Conservation (phyloP, 2,113 vertebrate genomes). For the Oryzias woworae region DNA sequence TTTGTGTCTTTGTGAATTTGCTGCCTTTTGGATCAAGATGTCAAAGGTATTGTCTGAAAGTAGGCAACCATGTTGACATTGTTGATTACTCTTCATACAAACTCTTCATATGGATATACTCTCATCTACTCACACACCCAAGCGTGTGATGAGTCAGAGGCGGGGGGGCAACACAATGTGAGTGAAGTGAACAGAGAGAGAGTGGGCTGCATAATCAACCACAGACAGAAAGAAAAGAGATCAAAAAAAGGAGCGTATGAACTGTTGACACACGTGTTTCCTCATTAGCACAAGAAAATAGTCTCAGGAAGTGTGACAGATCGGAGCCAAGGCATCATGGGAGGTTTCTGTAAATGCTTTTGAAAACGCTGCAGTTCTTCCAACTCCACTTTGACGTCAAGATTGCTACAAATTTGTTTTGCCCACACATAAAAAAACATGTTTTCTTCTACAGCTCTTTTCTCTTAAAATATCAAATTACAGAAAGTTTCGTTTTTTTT, state of each 20-base stretch:
- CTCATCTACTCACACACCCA: slow-evolving; percentile 13
- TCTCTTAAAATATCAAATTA: too few relatives aligned
- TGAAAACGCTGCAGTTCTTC: slow-evolving; percentile 5
- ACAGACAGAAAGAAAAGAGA: slow-evolving; percentile 12
- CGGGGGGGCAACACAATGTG: slow-evolving; percentile 42
- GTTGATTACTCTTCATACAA: slow-evolving; percentile 14
- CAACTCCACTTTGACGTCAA: too few relatives aligned
- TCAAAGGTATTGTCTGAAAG: slow-evolving; percentile 25
- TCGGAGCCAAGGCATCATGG: background rate
- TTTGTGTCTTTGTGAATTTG: background rate
- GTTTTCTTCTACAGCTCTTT: too few relatives aligned
- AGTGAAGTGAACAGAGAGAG: slow-evolving; percentile 23
- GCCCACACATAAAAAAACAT: too few relatives aligned
- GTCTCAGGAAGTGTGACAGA: background rate
- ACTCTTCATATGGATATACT: slow-evolving; percentile 32
- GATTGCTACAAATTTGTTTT: too few relatives aligned
- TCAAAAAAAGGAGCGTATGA: slow-evolving; percentile 30
- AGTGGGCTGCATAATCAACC: slow-evolving; percentile 26
- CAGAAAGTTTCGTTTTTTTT: too few relatives aligned
- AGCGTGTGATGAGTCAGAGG: slow-evolving; percentile 47
- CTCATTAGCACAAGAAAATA: slow-evolving; percentile 30
- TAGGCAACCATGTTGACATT: slow-evolving; percentile 28
- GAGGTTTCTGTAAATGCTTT: background rate
- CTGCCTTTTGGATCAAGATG: slow-evolving; percentile 8
- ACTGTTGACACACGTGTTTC: slow-evolving; percentile 16